A percentile compares a stretch with the other conserved stretches of the same genome.
Conservation (phyloP, 2,888 invertebrate species). For the Cenopis cana region DNA sequence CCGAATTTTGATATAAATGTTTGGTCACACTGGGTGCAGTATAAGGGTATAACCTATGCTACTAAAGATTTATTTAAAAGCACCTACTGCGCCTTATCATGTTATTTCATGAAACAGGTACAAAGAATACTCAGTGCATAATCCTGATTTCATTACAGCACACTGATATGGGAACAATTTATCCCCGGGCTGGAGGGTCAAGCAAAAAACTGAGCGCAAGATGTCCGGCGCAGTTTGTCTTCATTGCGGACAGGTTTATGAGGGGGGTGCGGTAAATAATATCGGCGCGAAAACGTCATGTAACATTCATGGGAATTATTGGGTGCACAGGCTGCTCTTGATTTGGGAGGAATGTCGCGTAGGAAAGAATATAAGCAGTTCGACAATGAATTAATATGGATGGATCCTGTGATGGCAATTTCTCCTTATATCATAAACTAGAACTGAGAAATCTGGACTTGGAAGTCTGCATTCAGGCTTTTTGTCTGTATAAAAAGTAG, state of each 20-base stretch:
- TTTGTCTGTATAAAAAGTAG: no score
- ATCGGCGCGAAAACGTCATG: constrained; percentile 77
- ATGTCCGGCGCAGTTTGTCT: constrained; percentile 75
- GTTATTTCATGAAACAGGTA: neutral
- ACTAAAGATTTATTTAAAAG: no score
- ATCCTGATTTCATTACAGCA: constrained; percentile 37
- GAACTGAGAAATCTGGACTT: no score
- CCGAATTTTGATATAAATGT: no score
- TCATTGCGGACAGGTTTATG: constrained; percentile 81
- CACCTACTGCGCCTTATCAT: neutral
- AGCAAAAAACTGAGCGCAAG: constrained; percentile 70
- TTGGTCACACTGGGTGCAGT: no score
- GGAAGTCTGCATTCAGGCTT: no score
- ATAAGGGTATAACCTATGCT: no score
- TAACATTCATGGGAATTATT: constrained; percentile 77
- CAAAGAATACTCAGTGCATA: neutral
- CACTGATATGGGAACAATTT: constrained; percentile 45
- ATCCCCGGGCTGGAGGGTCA: constrained; percentile 64
- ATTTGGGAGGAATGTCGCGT: constrained; percentile 45
- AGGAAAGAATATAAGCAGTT: neutral
- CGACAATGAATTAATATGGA: neutral
- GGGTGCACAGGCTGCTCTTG: constrained; percentile 55
- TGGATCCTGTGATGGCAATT: neutral
- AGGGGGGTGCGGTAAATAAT: constrained; percentile 79
- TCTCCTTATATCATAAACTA: no score